Evolutionary conservation across 2,797 vertebrate genomes (phyloP).

Genomic region (Anableps anableps): DNA sequence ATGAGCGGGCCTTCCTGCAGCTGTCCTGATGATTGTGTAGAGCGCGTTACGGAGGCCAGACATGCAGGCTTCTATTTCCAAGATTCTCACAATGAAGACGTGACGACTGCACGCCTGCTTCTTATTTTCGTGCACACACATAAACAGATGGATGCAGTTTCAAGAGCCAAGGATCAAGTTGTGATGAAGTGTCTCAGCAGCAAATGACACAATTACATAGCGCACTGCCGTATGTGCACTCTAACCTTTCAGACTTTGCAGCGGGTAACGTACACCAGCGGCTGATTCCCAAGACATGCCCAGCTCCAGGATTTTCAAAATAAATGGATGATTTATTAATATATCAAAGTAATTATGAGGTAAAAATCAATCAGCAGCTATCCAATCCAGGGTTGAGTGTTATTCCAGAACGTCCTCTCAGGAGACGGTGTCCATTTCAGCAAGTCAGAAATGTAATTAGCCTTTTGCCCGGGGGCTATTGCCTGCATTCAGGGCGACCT

Average conservation of each 20-base stretch:
- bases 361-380: conserved; percentile 79
- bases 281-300: conserved; percentile 57
- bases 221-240: conserved; percentile 20
- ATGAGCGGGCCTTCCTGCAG: background rate
- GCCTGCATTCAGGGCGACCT: conserved; percentile 58
- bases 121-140: background rate
- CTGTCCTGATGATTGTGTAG: background rate
- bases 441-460: conserved; percentile 79
- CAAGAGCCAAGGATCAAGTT: conserved; percentile 9
- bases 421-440: conserved; percentile 78
- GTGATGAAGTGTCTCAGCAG: conserved; percentile 31
- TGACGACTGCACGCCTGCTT: background rate
- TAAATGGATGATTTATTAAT: conserved; percentile 79
- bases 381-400: conserved; percentile 73
- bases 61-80: background rate
- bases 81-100: background rate
- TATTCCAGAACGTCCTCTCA: conserved; percentile 75
- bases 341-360: conserved; percentile 77
- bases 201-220: conserved; percentile 32
- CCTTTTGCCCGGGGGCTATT: conserved; percentile 67
- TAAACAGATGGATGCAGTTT: conserved; percentile 1
- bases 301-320: conserved; percentile 63
- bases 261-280: conserved; percentile 55
- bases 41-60: background rate
- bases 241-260: conserved; percentile 66